Conservation (phyloP, 2,888 invertebrate genomes). For the Drosophila multiciliata region DNA sequence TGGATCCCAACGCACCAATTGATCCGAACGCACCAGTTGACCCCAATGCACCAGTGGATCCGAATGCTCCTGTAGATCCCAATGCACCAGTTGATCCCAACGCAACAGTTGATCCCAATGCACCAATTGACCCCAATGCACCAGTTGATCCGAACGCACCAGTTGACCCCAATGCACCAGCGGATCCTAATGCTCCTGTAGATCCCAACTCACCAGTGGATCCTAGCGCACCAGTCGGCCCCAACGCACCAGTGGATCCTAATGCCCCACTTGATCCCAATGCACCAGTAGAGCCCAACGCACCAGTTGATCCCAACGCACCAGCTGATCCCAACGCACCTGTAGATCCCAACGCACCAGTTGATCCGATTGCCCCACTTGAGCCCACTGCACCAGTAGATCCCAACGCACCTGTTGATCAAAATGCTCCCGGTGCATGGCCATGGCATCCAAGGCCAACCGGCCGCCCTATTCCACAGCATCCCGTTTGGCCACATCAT, state of each 20-base stretch:
- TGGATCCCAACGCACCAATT: conserved; percentile 2
- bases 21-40: conserved; percentile 11
- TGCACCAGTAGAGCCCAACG: conserved; percentile 19
- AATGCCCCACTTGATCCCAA: conserved; percentile 28
- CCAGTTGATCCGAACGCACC: fast-evolving
- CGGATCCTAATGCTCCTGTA: conserved; percentile 7
- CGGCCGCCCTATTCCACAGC: conserved; percentile 21
- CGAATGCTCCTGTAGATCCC: conserved; percentile 18
- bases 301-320: conserved; percentile 32
- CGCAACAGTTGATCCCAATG: fast-evolving
- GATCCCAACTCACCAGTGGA: conserved; percentile 28
- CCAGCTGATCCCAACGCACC: conserved; percentile 17
- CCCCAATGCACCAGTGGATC: conserved; percentile 7
- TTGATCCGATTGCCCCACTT: neutral
- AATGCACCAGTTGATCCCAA: neutral
- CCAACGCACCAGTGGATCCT: conserved; percentile 25
- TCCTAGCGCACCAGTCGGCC: conserved; percentile 15
- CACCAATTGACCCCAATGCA: neutral
- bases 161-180: neutral
- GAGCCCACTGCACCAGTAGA: neutral
- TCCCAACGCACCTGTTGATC: conserved; percentile 16
- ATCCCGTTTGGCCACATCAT: conserved; percentile 45
- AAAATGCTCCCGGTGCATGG: conserved; percentile 47
- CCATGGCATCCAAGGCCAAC: conserved; percentile 39
- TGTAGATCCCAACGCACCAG: neutral